A percentile compares a stretch with the other conserved stretches of the same genome.
phyloP scores from a whole-genome alignment of 2,113 vertebrate genomes.

The Bos indicus region DNA sequence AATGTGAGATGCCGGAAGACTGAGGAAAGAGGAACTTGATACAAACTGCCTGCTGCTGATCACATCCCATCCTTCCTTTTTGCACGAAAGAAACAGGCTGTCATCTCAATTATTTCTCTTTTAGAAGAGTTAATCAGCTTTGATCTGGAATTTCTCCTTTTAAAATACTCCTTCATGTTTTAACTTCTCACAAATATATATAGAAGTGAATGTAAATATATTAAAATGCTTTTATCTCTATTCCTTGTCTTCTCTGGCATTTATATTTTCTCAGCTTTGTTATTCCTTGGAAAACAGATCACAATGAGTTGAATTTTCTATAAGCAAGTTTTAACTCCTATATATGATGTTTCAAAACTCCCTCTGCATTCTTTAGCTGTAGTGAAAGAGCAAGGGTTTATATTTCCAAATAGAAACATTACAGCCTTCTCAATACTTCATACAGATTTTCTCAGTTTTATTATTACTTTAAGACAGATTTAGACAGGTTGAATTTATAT shows the following conservation, averaged over 20 bases:
- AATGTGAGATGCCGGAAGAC: not conserved
- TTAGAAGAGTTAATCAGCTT: slow-evolving; percentile 20
- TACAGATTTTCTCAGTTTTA: slow-evolving; percentile 13
- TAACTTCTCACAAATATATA: not conserved
- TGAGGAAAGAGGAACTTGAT: not conserved
- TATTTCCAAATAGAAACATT: slow-evolving; percentile 1
- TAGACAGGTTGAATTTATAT: not conserved
- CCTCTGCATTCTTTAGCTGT: not conserved
- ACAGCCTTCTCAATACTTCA: not conserved
- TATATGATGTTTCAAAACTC: not conserved
- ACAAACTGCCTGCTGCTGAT: not conserved
- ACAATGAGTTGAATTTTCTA: not conserved
- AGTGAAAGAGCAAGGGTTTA: not conserved
- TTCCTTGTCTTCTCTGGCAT: not conserved
- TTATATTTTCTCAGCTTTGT: slow-evolving; percentile 28
- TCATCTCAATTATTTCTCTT: not conserved
- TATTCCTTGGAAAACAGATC: slow-evolving; percentile 30
- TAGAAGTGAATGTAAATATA: not conserved
- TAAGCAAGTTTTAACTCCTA: slow-evolving; percentile 36
- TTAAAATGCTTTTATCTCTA: slow-evolving; percentile 23
- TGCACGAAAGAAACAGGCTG: not conserved
- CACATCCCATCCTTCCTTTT: not conserved
- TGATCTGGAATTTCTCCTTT: not conserved
- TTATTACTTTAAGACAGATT: not conserved
- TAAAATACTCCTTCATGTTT: slow-evolving; percentile 17